Evolutionary conservation across 2,797 vertebrate genomes (phyloP).

Genomic region (Fundulus diaphanus): DNA sequence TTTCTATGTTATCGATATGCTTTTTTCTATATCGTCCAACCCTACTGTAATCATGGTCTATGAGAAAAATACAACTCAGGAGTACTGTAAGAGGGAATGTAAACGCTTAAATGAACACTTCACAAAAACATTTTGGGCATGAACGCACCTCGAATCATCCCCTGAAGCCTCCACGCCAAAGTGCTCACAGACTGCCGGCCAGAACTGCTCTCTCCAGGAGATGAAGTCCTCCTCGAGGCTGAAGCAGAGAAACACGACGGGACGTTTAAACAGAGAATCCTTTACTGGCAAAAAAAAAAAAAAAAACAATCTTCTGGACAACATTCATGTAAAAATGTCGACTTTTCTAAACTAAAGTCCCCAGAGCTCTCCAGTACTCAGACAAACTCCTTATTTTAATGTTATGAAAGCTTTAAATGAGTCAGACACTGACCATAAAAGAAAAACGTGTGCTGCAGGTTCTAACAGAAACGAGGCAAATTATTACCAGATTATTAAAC

Average conservation of each 20-base stretch:
- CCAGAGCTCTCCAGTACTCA: background rate
- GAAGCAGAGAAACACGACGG: constrained; percentile 15
- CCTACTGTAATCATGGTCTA: no score
- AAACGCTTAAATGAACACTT: constrained; percentile 2
- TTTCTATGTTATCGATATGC: no score
- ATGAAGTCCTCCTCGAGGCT: constrained; percentile 98
- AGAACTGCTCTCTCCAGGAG: constrained; percentile 98
- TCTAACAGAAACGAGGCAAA: background rate
- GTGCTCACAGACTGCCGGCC: constrained; percentile 96
- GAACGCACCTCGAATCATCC: constrained; percentile 91
- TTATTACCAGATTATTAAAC: background rate
- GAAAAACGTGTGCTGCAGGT: background rate
- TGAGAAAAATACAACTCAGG: background rate
- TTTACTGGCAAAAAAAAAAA: background rate
- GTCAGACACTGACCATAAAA: background rate
- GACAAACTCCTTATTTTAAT: no score
- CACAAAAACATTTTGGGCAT: background rate
- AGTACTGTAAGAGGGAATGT: background rate
- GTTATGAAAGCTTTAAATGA: no score
- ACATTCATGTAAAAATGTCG: background rate
- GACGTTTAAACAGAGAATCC: background rate
- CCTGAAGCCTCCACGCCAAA: constrained; percentile 96
- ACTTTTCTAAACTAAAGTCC: background rate
- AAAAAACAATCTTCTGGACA: background rate
- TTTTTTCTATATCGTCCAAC: no score